A percentile compares a stretch with the other conserved stretches of the same genome.
Evolutionary conservation across 2,113 vertebrate genomes (phyloP).

Genomic region (Xiphophorus hellerii): DNA sequence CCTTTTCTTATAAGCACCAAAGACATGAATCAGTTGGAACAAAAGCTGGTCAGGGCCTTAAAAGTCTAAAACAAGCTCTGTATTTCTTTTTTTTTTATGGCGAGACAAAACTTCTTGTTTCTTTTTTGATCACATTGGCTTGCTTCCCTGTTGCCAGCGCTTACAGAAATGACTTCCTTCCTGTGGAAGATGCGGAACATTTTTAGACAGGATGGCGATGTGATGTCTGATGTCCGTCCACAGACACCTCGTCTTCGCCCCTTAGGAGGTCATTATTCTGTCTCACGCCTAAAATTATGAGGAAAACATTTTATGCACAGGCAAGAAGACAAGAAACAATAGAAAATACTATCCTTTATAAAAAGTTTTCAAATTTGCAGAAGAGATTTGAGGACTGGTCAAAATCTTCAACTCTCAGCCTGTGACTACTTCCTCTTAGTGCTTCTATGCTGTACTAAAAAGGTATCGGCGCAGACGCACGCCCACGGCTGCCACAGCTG

Average conservation of each 20-base stretch:
- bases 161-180: slow-evolving; percentile 83
- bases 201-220: slow-evolving; percentile 78
- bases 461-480: slow-evolving; percentile 2
- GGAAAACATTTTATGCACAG: background rate
- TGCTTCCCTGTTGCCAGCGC: slow-evolving; percentile 68
- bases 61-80: slow-evolving; percentile 75
- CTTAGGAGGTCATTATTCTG: slow-evolving; percentile 28
- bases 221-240: slow-evolving; percentile 61
- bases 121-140: slow-evolving; percentile 63
- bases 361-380: background rate
- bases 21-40: slow-evolving; percentile 7
- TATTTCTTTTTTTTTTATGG: slow-evolving; percentile 33
- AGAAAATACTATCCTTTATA: background rate
- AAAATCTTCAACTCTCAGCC: slow-evolving; percentile 1
- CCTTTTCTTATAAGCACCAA: slow-evolving; percentile 35
- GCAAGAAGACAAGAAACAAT: background rate
- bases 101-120: slow-evolving; percentile 62
- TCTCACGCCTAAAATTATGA: slow-evolving; percentile 38
- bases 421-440: slow-evolving; percentile 19
- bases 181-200: slow-evolving; percentile 71
- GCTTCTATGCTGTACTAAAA: slow-evolving; percentile 13
- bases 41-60: slow-evolving; percentile 62
- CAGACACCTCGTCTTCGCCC: slow-evolving; percentile 29
- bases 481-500: background rate
- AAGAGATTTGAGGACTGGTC: slow-evolving; percentile 16